A percentile compares a stretch with the other conserved stretches of the same genome.
These are phyloP conservation scores for Eristalinus aeneus DNA, from an alignment of 2,888 invertebrate species.

Conservation along the genomic window DNA sequence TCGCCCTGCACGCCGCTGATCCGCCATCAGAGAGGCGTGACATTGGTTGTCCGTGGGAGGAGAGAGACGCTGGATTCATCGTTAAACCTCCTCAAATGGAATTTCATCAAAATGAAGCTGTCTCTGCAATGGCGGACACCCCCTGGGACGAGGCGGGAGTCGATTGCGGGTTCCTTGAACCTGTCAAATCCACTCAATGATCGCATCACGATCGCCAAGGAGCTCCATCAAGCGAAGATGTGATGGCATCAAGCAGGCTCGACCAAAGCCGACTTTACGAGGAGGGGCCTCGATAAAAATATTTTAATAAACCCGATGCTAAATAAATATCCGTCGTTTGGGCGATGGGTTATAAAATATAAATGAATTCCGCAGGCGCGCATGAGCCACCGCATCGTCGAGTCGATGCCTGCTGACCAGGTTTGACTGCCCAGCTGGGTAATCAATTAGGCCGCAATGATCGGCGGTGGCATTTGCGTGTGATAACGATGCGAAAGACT, in stretches of 20 bases:
- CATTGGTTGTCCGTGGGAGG: conserved; percentile 49
- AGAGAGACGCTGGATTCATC: conserved; percentile 1
- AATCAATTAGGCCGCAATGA: conserved; percentile 48
- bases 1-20: neutral
- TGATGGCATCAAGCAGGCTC: neutral
- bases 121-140: conserved; percentile 34
- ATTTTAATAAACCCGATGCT: conserved; percentile 65
- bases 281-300: conserved; percentile 57
- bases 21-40: neutral
- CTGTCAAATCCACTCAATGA: conserved; percentile 57
- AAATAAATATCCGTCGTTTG: conserved; percentile 68
- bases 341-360: conserved; percentile 29
- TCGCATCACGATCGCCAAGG: conserved; percentile 40
- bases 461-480: conserved; percentile 9
- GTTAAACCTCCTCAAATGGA: conserved; percentile 63
- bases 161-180: conserved; percentile 65
- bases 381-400: neutral
- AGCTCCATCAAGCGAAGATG: conserved; percentile 54
- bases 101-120: conserved; percentile 69
- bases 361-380: conserved; percentile 8
- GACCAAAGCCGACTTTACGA: neutral
- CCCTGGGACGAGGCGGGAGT: neutral
- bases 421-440: conserved; percentile 24
- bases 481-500: conserved; percentile 8
- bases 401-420: neutral